Percentiles rank a stretch among this genome's conserved stretches.
Conservation (phyloP, 2,888 invertebrate species). For the Pseudococcus longispinus region DNA sequence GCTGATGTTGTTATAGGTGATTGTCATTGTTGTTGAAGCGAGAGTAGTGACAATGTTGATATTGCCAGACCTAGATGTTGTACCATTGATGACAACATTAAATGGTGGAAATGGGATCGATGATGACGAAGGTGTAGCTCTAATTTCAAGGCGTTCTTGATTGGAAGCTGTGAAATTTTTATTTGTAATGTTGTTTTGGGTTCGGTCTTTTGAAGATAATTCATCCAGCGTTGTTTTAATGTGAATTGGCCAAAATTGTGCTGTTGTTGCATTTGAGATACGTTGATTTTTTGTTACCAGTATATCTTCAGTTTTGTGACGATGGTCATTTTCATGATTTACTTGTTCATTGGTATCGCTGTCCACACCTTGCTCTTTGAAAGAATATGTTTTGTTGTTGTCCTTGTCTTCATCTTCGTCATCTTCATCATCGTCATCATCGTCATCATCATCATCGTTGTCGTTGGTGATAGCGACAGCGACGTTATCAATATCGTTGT, state of each 20-base stretch:
- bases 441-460: not conserved
- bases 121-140: not conserved
- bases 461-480: not conserved
- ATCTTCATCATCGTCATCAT: not conserved
- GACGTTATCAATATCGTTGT: not conserved
- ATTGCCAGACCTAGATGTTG: not conserved
- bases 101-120: not conserved
- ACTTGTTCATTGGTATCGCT: not conserved
- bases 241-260: not conserved
- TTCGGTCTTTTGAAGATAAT: not conserved
- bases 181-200: not conserved
- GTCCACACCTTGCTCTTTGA: not conserved
- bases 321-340: not conserved
- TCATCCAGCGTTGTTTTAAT: not conserved
- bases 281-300: not conserved
- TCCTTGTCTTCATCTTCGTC: conserved; percentile 22
- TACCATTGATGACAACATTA: not conserved
- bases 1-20: not conserved
- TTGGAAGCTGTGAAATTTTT: not conserved
- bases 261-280: not conserved
- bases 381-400: not conserved
- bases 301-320: not conserved
- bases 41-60: not conserved
- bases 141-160: not conserved
- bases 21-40: not conserved